Evolutionary conservation across 1,140 invertebrate species (phyloP).

Genomic region (Hypsibius dujardini): DNA sequence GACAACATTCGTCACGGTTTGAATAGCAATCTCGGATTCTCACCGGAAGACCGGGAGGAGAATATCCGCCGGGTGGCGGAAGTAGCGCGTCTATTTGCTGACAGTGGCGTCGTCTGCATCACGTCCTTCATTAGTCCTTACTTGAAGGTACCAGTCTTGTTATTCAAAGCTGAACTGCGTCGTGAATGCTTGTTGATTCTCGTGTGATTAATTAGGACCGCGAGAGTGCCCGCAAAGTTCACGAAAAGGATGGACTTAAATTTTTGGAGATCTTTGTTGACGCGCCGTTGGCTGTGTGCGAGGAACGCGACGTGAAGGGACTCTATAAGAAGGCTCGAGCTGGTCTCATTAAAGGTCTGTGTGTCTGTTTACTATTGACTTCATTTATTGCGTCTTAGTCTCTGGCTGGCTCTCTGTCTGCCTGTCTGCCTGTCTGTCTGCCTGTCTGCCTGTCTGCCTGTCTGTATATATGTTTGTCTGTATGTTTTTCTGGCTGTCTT

Average conservation of each 20-base stretch:
- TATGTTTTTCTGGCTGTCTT: too few species aligned
- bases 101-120: constrained; percentile 80
- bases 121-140: constrained; percentile 97
- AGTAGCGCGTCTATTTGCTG: constrained; percentile 90
- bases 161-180: constrained; percentile 12
- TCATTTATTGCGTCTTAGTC: too few species aligned
- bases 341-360: constrained; percentile 72
- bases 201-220: constrained; percentile 46
- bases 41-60: constrained; percentile 77
- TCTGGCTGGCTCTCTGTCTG: too few species aligned
- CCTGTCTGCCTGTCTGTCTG: too few species aligned
- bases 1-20: constrained; percentile 90
- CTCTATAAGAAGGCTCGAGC: constrained; percentile 92
- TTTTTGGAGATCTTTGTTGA: constrained; percentile 95
- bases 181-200: constrained; percentile 13
- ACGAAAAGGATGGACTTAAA: constrained; percentile 62
- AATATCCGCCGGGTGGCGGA: constrained; percentile 93
- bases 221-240: constrained; percentile 66
- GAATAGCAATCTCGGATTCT: constrained; percentile 87
- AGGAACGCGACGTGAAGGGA: constrained; percentile 83
- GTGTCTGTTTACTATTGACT: too few species aligned
- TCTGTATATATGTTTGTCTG: too few species aligned
- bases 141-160: constrained; percentile 44
- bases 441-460: too few species aligned
- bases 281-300: constrained; percentile 81